phyloP scores from a whole-genome alignment of 2,113 vertebrate species.

The Phrynosoma platyrhinos region DNA sequence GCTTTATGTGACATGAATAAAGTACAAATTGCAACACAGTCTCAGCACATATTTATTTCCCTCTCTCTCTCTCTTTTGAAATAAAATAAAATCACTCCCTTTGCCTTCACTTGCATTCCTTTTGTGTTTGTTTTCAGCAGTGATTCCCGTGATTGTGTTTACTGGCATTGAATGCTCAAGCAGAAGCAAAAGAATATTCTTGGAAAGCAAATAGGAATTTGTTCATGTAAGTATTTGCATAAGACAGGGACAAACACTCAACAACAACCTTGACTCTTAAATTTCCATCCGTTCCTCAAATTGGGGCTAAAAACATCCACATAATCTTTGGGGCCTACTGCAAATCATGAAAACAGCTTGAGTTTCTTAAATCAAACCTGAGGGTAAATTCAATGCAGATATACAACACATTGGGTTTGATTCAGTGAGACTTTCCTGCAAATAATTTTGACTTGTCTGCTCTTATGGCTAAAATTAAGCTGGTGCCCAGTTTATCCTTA shows the following conservation, averaged over 20 bases:
- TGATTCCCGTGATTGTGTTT: conserved; percentile 23
- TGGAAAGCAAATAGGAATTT: conserved; percentile 29
- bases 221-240: conserved; percentile 5
- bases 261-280: conserved; percentile 24
- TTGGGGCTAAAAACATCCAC: conserved; percentile 16
- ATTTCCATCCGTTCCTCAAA: conserved; percentile 17
- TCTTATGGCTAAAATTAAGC: background rate
- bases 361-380: background rate
- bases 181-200: conserved; percentile 31
- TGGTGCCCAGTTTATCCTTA: background rate
- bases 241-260: background rate
- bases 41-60: conserved; percentile 26
- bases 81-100: conserved; percentile 4
- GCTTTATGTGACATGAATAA: conserved; percentile 37
- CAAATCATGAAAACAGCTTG: background rate
- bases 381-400: background rate
- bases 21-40: conserved; percentile 42
- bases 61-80: background rate
- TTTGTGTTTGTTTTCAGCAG: background rate
- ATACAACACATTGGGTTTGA: background rate
- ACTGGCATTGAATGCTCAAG: background rate
- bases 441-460: background rate
- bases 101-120: conserved; percentile 31
- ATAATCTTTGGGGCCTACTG: background rate
- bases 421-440: background rate